Evolutionary conservation across 2,113 vertebrate species (phyloP).

Genomic region (Tylochromis polylepis): DNA sequence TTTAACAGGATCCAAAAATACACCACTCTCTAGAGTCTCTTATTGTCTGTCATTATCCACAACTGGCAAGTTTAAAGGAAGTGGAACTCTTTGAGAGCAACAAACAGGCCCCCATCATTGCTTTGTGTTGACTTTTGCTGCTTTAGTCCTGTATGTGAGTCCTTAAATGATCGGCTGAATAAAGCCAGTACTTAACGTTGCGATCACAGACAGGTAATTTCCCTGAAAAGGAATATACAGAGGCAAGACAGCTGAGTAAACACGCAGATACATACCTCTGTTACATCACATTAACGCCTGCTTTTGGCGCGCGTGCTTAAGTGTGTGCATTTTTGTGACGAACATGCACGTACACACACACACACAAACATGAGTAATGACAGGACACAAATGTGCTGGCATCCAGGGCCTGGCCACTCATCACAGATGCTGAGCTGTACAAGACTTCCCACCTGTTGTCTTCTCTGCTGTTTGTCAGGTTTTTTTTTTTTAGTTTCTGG

Average conservation of each 20-base stretch:
- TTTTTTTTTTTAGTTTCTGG: not conserved
- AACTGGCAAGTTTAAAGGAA: not conserved
- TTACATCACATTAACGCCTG: not conserved
- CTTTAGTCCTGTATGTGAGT: not conserved
- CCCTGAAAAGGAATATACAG: not conserved
- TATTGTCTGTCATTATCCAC: not conserved
- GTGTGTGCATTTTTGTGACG: not conserved
- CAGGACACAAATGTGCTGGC: conserved; percentile 2
- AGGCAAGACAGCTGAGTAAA: conserved; percentile 25
- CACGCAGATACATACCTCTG: conserved; percentile 5
- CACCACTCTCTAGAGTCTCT: not conserved
- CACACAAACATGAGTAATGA: not conserved
- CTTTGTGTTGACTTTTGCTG: not conserved
- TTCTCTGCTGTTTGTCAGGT: not conserved
- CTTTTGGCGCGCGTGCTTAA: not conserved
- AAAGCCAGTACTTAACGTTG: not conserved
- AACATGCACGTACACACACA: not conserved
- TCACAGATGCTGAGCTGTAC: conserved; percentile 4
- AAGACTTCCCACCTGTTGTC: conserved; percentile 39
- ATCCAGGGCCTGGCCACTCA: conserved; percentile 9
- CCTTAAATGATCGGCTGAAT: not conserved
- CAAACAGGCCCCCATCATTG: not conserved
- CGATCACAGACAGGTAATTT: not conserved
- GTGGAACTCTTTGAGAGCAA: not conserved
- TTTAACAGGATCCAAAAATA: conserved; percentile 11